These are phyloP conservation scores for Otus sunia DNA, from an alignment of 2,113 vertebrate genomes.

Conservation along the genomic window DNA sequence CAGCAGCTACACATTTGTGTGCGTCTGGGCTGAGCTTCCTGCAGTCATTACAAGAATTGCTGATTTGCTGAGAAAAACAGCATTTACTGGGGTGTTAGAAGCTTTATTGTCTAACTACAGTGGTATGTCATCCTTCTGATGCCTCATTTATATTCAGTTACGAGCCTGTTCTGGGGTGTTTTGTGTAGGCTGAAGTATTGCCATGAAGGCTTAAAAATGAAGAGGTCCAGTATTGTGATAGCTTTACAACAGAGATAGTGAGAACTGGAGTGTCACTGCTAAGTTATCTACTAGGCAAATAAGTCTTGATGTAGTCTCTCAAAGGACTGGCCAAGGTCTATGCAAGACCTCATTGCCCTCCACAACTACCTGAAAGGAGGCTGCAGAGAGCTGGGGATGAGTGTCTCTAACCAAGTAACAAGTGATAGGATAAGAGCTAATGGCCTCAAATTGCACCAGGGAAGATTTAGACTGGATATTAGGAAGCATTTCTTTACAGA, in stretches of 20 bases:
- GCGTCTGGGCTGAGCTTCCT: neutral
- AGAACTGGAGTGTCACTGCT: neutral
- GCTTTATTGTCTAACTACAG: neutral
- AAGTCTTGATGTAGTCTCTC: neutral
- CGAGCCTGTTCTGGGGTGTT: neutral
- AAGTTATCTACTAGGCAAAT: neutral
- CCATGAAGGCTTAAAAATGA: neutral
- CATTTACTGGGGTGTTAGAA: neutral
- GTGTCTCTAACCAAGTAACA: too few species aligned
- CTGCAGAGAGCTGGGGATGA: too few species aligned
- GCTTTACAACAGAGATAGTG: fast-evolving
- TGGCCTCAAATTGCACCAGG: too few species aligned
- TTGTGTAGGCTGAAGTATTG: neutral
- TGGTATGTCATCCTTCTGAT: neutral
- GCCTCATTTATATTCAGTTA: neutral
- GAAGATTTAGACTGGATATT: too few species aligned
- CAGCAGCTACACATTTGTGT: neutral
- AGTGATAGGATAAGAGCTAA: too few species aligned
- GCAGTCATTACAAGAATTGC: fast-evolving
- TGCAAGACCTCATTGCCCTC: too few species aligned
- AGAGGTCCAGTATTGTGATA: neutral
- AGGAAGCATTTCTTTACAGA: too few species aligned
- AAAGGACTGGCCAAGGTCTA: neutral
- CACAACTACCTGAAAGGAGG: too few species aligned
- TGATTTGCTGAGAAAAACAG: neutral